Evolutionary conservation across 2,888 invertebrate species (phyloP), one percentile per base, ranked within the genome.

Genomic region (Leucania comma): DNA sequence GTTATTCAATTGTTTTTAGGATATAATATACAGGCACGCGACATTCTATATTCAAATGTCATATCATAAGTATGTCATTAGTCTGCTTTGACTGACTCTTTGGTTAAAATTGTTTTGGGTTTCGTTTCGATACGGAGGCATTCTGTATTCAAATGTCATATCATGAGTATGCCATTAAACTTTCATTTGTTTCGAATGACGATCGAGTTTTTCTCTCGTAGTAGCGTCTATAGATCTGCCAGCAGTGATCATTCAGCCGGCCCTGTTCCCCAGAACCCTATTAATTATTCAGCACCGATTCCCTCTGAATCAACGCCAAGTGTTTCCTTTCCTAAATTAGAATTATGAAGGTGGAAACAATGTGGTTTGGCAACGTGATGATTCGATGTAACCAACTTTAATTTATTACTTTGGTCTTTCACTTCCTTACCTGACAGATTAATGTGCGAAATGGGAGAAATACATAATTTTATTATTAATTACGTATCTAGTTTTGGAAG

Each of bases 241-340:
- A 75, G 59, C 61, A 74, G 56, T 42, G 62, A 80, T 80, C 74
- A 68, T 72, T 83, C 81, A 73, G 72, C 10, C 68, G 29, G 35
- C 61, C 53, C 60, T 63, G 58, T 48, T 63, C 70, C 70, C 83
- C 71, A 51, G 75, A 70, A 72, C 60, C 61, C 87, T 88, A 92
- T 94, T 92, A 91, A 92, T 94, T 92, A 94, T 93, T 93, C 93
- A 92, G 88, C 86, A 87, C 88, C 88, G 89, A 92, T 91, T 92
- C 89, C 84, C 82, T 84, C 82, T 80, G 88, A 91, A 91, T 89
- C 87, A 88, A 82, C 83, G 84, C 81, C 82, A 82, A 88, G 82
- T 80, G 85, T 87, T 86, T 83, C 82, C 81, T 81, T 71, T 85
- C 76, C 78, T 68, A 82, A 84, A 82, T 85, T 82, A 79, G 79